Conservation (phyloP, 2,888 invertebrate genomes). For the Nowickia ferox region DNA sequence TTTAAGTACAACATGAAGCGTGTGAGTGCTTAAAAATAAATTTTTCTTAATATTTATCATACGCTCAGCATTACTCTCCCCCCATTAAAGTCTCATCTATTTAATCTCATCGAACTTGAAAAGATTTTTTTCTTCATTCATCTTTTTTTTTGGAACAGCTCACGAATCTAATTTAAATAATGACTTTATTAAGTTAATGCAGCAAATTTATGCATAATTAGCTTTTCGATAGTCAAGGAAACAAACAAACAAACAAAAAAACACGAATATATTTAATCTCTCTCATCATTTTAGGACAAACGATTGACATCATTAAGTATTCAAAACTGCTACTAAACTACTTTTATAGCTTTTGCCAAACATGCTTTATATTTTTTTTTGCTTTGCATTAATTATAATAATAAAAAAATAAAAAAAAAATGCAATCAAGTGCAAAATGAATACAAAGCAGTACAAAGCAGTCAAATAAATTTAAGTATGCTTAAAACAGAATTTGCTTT, state of each 20-base stretch:
- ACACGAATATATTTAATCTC: conserved; percentile 7
- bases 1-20: background rate
- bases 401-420: background rate
- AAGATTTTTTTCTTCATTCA: background rate
- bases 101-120: background rate
- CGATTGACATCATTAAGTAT: conserved; percentile 43
- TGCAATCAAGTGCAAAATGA: conserved; percentile 10
- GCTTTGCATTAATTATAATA: background rate
- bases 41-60: background rate
- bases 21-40: background rate
- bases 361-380: conserved; percentile 44
- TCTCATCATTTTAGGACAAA: background rate
- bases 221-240: background rate
- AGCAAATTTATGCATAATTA: conserved; percentile 24
- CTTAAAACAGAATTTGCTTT: background rate
- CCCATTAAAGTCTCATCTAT: background rate
- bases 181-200: conserved; percentile 16
- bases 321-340: conserved; percentile 43
- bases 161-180: conserved; percentile 36
- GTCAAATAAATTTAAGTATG: conserved; percentile 6
- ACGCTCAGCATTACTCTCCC: background rate
- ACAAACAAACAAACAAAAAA: background rate
- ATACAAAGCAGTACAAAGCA: background rate
- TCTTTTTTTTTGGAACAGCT: conserved; percentile 1
- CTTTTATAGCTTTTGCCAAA: conserved; percentile 7